phyloP scores from a whole-genome alignment of 2,113 vertebrate genomes.

The Corythoichthys intestinalis region DNA sequence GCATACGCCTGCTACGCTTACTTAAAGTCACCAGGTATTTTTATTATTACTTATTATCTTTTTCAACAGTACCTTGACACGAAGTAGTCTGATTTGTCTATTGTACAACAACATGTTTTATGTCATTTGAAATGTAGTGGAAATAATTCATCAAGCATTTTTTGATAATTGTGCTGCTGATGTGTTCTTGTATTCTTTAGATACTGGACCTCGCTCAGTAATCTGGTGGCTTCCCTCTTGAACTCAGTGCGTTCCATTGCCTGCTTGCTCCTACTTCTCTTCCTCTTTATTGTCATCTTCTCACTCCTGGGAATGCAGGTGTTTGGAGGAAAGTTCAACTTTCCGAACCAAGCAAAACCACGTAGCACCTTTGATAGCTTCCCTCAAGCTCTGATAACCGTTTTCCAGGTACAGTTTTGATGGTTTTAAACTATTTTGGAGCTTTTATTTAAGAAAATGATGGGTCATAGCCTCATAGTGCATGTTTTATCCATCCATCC shows the following conservation, averaged over 20 bases:
- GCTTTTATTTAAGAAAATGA: not conserved
- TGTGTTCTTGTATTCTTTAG: constrained; percentile 57
- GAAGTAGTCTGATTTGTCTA: not conserved
- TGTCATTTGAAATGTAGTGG: not conserved
- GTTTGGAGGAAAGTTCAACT: constrained; percentile 94
- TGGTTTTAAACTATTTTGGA: not conserved
- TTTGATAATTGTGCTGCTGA: not conserved
- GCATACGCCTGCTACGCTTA: constrained; percentile 88
- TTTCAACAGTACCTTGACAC: not conserved
- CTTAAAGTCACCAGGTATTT: constrained; percentile 94
- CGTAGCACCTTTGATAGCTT: constrained; percentile 97
- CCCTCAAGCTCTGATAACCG: constrained; percentile 93
- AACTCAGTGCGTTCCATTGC: constrained; percentile 95
- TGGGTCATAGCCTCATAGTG: too few species aligned
- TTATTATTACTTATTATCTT: too few species aligned
- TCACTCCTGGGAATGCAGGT: constrained; percentile 97
- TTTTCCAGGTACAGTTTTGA: constrained; percentile 83
- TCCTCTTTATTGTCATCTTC: constrained; percentile 94
- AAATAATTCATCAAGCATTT: too few species aligned
- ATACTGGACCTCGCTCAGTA: constrained; percentile 91
- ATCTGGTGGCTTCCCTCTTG: constrained; percentile 91
- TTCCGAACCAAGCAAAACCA: constrained; percentile 75
- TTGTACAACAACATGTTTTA: not conserved
- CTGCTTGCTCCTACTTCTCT: constrained; percentile 91
- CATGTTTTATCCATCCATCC: too few species aligned